Evolutionary conservation across 2,113 vertebrate species (phyloP).

Genomic region (Arenaria interpres): DNA sequence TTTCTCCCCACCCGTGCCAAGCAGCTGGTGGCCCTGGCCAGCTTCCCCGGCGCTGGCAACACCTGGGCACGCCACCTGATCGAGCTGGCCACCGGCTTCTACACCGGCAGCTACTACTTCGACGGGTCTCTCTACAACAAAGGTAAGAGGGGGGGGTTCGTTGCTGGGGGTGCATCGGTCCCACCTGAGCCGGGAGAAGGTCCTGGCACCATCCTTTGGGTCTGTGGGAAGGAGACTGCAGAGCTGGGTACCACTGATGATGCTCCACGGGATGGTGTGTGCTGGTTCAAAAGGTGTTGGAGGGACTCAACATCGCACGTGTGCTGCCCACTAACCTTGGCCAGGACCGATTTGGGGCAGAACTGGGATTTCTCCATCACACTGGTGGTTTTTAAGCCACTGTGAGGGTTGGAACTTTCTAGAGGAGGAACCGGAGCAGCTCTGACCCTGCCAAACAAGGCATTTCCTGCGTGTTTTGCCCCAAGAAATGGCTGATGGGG

Average conservation of each 20-base stretch:
- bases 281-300: accelerated
- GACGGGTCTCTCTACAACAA: slow-evolving; percentile 98
- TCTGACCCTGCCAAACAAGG: not conserved
- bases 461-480: not conserved
- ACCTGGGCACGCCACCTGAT: slow-evolving; percentile 97
- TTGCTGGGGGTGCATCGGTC: accelerated
- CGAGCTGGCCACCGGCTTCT: slow-evolving; percentile 93
- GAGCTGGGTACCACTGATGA: accelerated
- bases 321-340: not conserved
- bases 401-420: not conserved
- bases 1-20: slow-evolving; percentile 88
- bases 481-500: not conserved
- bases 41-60: slow-evolving; percentile 96
- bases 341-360: not conserved
- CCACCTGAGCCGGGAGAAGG: not conserved
- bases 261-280: not conserved
- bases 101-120: slow-evolving; percentile 98
- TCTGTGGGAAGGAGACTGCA: not conserved
- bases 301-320: accelerated
- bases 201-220: not conserved
- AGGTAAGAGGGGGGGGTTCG: slow-evolving; percentile 68
- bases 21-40: slow-evolving; percentile 89
- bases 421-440: not conserved
- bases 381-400: not conserved
- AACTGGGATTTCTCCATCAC: not conserved